Evolutionary conservation across 2,888 invertebrate species (phyloP).

Genomic region (Drosophila limbata): DNA sequence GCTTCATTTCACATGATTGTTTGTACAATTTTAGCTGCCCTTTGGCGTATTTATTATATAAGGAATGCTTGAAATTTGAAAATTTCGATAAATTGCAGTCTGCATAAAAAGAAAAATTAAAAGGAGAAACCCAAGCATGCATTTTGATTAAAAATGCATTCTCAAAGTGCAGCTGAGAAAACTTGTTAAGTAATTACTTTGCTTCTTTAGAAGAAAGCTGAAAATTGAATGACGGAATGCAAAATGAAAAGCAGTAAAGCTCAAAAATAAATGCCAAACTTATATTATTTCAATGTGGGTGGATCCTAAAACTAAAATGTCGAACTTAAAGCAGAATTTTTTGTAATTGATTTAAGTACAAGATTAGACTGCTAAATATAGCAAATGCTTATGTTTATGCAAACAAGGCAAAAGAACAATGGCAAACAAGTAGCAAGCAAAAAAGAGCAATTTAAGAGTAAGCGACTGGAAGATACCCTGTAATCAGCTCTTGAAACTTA

Average conservation of each 20-base stretch:
- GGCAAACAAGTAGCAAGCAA: neutral
- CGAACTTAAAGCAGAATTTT: neutral
- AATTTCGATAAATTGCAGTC: neutral
- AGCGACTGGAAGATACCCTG: constrained; percentile 10
- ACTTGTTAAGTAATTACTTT: constrained; percentile 6
- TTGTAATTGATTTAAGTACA: constrained; percentile 10
- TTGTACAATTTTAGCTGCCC: constrained; percentile 6
- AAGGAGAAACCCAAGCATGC: neutral
- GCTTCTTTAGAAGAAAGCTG: neutral
- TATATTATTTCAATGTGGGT: too few species aligned
- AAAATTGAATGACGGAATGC: neutral
- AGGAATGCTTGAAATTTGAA: neutral
- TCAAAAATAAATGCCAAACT: neutral
- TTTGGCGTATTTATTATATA: neutral
- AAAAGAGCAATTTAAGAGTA: neutral
- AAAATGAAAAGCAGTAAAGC: neutral
- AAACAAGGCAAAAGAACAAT: constrained; percentile 3
- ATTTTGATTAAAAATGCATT: constrained; percentile 22
- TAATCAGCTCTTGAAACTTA: neutral
- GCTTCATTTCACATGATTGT: constrained; percentile 18
- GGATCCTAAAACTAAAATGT: neutral
- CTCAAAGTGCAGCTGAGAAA: neutral
- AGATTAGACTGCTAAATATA: constrained; percentile 25
- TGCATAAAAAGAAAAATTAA: neutral
- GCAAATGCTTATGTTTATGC: constrained; percentile 15